Conservation (phyloP, 2,888 invertebrate species). For the Stenurella melanura region DNA sequence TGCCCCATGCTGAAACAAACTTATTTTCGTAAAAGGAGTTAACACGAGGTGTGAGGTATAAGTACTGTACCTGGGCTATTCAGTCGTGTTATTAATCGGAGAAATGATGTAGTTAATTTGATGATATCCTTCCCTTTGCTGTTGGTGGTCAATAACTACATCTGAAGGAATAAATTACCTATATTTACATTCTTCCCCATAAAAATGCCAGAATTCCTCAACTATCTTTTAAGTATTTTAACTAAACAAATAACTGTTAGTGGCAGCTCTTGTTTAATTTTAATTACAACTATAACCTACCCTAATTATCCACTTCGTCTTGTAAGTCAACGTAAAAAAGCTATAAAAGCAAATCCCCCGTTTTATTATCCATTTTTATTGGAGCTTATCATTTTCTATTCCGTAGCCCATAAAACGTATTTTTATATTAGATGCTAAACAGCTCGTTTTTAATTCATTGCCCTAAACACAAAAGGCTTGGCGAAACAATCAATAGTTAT, state of each 20-base stretch:
- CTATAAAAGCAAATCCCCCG: constrained; percentile 5
- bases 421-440: constrained; percentile 29
- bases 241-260: not conserved
- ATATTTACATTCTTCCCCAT: not conserved
- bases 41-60: too few species aligned
- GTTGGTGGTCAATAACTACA: too few species aligned
- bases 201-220: not conserved
- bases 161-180: too few species aligned
- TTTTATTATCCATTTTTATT: constrained; percentile 26
- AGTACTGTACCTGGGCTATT: too few species aligned
- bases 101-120: too few species aligned
- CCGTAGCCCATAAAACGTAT: constrained; percentile 12
- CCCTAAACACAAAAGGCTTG: not conserved
- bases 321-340: constrained; percentile 26
- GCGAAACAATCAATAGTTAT: not conserved
- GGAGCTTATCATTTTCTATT: constrained; percentile 10
- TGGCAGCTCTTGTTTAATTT: not conserved
- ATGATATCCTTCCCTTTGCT: too few species aligned
- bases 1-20: too few species aligned
- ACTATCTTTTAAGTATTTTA: not conserved
- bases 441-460: constrained; percentile 12
- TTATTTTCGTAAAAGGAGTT: too few species aligned
- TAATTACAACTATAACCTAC: not conserved
- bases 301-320: not conserved
- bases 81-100: too few species aligned